Evolutionary conservation across 64 coral and sea anemone species (phyloP), one percentile per base, ranked within the genome.

Genomic region (Montipora foliosa): DNA sequence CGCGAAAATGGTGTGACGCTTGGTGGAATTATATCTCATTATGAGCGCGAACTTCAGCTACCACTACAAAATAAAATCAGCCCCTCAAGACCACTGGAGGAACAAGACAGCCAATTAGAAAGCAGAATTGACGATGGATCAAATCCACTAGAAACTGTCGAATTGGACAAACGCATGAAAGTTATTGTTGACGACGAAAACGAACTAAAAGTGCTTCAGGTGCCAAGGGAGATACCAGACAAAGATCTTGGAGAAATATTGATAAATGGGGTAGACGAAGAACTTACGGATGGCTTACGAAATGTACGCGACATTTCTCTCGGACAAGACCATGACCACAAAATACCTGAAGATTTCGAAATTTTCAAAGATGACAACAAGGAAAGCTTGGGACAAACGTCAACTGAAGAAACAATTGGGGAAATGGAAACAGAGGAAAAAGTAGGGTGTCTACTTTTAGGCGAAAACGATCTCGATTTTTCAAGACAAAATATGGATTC

Each of bases 171-270:
- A 21, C 66, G 8, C 13, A 22, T 79, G n/a, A 44, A 90, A 80
- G 57, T 21, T 24, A 66, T 90, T 29, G 8, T 29, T 24, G 19
- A 90, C 37, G 76, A 90, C 17, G 62, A 69, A 4, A 68, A 90
- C 19, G 68, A 49, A 21, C 20, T 67, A 13, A 37, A 78, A 79
- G 67, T 90, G 49, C 70, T 94, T 9, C 53, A 78, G 60, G 67
- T 90, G 61, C 58, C 90, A 14, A 14, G 19, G 3, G 93, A 85
- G 44, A 95, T 51, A 8, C 49, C 85, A 57, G 96, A 93, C 24
- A 44, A 88, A 70, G 93, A 97, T 44, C 64, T 97, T 76, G 55
- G 84, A 4, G 8, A 60, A 19, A 93, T 84, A 69, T 80, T 93
- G 74, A 24, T 88, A 16, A 60, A 55, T 49, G 89, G 79, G 4